Evolutionary conservation across 2,888 invertebrate genomes (phyloP).

Genomic region (Pseudococcus viburni): DNA sequence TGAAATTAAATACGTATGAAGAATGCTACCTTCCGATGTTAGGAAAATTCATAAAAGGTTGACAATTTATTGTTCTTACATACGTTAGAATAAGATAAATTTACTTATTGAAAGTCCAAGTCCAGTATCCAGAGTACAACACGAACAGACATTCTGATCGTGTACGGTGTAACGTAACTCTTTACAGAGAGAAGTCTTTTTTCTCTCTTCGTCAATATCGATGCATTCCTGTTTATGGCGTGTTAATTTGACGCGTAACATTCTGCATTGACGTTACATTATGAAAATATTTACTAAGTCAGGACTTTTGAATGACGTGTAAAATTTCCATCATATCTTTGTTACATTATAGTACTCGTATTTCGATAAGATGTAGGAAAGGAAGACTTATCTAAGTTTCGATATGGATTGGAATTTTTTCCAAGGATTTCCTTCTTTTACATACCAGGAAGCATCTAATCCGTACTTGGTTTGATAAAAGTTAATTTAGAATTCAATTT

Average conservation of each 20-base stretch:
- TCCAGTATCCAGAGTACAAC: too few relatives aligned
- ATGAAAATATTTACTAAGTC: slow-evolving; percentile 27
- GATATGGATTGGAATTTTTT: not conserved
- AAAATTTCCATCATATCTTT: slow-evolving; percentile 10
- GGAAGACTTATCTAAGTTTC: not conserved
- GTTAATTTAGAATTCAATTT: not conserved
- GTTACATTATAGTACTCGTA: not conserved
- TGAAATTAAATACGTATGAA: too few relatives aligned
- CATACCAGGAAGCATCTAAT: not conserved
- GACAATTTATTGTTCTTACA: too few relatives aligned
- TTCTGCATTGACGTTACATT: slow-evolving; percentile 39
- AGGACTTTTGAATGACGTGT: slow-evolving; percentile 32
- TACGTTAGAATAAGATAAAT: too few relatives aligned
- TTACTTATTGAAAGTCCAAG: too few relatives aligned
- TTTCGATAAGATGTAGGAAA: not conserved
- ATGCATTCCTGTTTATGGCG: not conserved
- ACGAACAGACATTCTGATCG: not conserved
- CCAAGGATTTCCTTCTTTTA: not conserved
- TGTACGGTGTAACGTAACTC: not conserved
- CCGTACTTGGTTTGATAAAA: not conserved
- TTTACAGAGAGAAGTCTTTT: not conserved
- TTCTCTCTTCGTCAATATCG: not conserved
- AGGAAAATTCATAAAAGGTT: too few relatives aligned
- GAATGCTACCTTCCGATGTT: too few relatives aligned
- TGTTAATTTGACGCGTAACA: slow-evolving; percentile 24